Evolutionary conservation across 1,140 invertebrate species (phyloP).

Genomic region (Sycobia sp.): DNA sequence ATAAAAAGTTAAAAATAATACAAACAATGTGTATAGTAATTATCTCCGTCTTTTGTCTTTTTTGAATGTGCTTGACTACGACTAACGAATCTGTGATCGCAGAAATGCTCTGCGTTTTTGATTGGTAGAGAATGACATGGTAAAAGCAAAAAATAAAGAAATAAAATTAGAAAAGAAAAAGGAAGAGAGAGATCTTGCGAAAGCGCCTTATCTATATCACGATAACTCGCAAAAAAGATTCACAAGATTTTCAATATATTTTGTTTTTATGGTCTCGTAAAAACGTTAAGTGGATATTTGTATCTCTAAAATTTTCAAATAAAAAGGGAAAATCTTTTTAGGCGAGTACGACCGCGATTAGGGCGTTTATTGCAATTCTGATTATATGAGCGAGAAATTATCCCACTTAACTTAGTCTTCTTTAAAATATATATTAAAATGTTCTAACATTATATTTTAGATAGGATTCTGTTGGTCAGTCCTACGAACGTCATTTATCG

Average conservation of each 20-base stretch:
- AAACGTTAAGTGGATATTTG: neutral
- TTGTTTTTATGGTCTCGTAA: constrained; percentile 23
- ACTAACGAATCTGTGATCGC: constrained; percentile 39
- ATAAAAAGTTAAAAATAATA: constrained; percentile 6
- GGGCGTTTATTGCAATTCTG: constrained; percentile 24
- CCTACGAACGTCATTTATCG: constrained; percentile 41
- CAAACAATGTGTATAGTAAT: constrained; percentile 5
- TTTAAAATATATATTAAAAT: constrained; percentile 42
- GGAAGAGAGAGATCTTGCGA: neutral
- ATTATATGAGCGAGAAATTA: constrained; percentile 35
- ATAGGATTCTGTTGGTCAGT: constrained; percentile 49
- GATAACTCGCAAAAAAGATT: constrained; percentile 27
- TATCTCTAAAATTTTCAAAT: constrained; percentile 3
- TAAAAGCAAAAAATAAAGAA: constrained; percentile 15
- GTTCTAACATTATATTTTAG: constrained; percentile 54
- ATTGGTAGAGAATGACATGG: constrained; percentile 5
- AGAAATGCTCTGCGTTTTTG: constrained; percentile 25
- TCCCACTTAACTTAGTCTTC: constrained; percentile 46
- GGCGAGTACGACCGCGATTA: constrained; percentile 45
- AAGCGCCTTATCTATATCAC: neutral
- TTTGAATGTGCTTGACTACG: constrained; percentile 29
- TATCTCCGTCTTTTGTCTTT: constrained; percentile 20
- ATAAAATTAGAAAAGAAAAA: neutral
- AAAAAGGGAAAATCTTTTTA: constrained; percentile 24
- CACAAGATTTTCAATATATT: constrained; percentile 18